A percentile compares a stretch with the other conserved stretches of the same genome.
Evolutionary conservation across 2,797 vertebrate genomes (phyloP).

Genomic region (Gymnoscopelus braueri): DNA sequence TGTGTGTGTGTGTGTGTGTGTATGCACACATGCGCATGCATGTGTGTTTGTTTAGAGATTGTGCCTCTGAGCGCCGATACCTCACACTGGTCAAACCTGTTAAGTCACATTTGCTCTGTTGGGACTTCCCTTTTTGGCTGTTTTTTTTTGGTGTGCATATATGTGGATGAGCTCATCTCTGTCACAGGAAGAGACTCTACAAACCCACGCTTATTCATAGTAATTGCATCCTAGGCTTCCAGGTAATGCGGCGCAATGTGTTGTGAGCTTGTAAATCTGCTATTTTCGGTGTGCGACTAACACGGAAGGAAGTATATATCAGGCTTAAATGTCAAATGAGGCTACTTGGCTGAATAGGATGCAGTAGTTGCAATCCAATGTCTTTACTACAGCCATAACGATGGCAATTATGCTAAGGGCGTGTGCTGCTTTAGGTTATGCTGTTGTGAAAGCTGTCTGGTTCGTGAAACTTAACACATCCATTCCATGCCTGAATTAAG

Average conservation of each 20-base stretch:
- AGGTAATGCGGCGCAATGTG: not conserved
- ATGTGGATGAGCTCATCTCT: not conserved
- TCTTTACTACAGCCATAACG: conserved; percentile 16
- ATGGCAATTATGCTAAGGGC: conserved; percentile 13
- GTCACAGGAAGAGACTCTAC: conserved; percentile 5
- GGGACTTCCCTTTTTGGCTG: too few species aligned
- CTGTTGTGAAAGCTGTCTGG: conserved; percentile 15
- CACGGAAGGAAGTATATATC: too few species aligned
- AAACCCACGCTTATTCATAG: not conserved
- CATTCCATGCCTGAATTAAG: not conserved
- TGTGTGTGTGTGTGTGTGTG: too few species aligned
- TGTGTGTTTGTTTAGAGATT: too few species aligned
- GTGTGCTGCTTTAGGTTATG: not conserved
- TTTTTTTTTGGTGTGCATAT: not conserved
- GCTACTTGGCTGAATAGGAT: not conserved
- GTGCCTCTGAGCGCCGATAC: too few species aligned
- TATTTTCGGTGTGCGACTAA: too few species aligned
- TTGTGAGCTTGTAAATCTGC: too few species aligned
- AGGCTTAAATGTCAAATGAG: conserved; percentile 8
- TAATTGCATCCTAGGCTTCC: conserved; percentile 10
- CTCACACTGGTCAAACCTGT: too few species aligned
- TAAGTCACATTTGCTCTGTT: too few species aligned
- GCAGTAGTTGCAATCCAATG: conserved; percentile 7
- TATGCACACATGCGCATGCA: too few species aligned
- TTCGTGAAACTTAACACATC: not conserved